Percentiles rank a stretch among this genome's conserved stretches.
Conservation (phyloP, 1,140 invertebrate species). For the Pseudomyrmex cubaensis region DNA sequence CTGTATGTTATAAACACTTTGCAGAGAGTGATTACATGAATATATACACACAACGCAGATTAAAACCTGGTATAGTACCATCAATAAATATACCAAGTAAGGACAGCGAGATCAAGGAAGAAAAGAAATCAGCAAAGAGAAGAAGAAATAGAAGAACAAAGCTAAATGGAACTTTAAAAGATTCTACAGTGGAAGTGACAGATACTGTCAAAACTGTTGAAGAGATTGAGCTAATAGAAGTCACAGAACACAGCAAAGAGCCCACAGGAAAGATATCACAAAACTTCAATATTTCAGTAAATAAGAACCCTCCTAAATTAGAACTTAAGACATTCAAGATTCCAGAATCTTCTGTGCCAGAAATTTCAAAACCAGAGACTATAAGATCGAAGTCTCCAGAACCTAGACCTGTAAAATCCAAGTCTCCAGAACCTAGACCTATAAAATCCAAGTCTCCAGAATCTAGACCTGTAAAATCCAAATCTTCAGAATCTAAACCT, state of each 20-base stretch:
- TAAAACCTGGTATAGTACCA: slow-evolving; percentile 45
- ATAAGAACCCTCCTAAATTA: not conserved
- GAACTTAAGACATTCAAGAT: not conserved
- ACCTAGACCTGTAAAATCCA: too few species aligned
- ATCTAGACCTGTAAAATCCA: too few species aligned
- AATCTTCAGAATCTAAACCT: too few species aligned
- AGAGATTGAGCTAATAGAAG: slow-evolving; percentile 31
- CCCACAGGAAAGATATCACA: not conserved
- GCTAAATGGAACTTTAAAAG: not conserved
- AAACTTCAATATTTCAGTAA: not conserved
- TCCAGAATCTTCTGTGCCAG: too few species aligned
- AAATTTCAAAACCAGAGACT: too few species aligned
- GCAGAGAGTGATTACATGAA: slow-evolving; percentile 40
- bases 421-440: too few species aligned
- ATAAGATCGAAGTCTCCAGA: too few species aligned
- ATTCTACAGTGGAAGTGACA: not conserved
- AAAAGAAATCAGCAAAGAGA: not conserved
- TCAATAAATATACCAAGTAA: slow-evolving; percentile 32
- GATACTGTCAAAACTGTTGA: not conserved
- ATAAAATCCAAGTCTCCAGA: too few species aligned
- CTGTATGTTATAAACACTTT: slow-evolving; percentile 51
- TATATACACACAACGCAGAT: slow-evolving; percentile 44
- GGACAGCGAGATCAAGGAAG: not conserved
- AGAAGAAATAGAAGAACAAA: not conserved
- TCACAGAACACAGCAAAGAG: not conserved